Base-by-base conservation (phyloP, 2,113 vertebrate species). In the Cervus canadensis region DNA sequence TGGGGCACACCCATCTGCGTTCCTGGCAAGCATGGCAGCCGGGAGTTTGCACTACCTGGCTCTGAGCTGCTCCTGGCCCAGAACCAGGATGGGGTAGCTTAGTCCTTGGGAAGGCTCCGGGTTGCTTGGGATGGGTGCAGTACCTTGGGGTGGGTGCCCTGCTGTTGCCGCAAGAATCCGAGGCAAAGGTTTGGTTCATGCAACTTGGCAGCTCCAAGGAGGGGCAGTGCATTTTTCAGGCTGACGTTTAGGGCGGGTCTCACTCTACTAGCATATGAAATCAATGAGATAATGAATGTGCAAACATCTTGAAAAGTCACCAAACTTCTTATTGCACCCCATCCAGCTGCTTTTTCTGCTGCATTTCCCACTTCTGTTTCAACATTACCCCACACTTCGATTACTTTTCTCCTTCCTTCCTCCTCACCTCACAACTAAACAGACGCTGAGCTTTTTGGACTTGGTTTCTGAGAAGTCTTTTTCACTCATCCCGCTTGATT, bases 241-340 rank as follows among this genome's bases (percentile, higher is more conserved):
- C 90, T 81, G 97, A 97, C 76, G 15, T 16, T 89, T 87, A 95
- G 98, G 98, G 98, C 3, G 97, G 97, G 30, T 74, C 96, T 83
- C 26, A 0, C 91, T 84, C n/a, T 4, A 9, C 94, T 95, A n/a
- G 62, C 87, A 45, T 82, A 40, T 36, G 96, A 96, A 92, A 85
- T 85, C 98, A 54, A 7, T 98, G 97, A 97, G 96, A 88, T 98
- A 97, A 98, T 96, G 59, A 43, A 45, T 89, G 86, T 90, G 96
- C 57, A 92, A 87, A 82, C 84, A 82, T 62, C 83, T 36, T 79
- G 97, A 59, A 88, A 84, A 54, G 83, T 17, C 87, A 36, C 92
- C 83, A 36, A 33, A 12, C 89, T 43, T 43, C 45, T 17, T 3
- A 2, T 8, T 25, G 85, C 25, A 17, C 71, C 78, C 60, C 36